Evolutionary conservation across 2,113 vertebrate genomes (phyloP).

Genomic region (Oreochromis tanganicae): DNA sequence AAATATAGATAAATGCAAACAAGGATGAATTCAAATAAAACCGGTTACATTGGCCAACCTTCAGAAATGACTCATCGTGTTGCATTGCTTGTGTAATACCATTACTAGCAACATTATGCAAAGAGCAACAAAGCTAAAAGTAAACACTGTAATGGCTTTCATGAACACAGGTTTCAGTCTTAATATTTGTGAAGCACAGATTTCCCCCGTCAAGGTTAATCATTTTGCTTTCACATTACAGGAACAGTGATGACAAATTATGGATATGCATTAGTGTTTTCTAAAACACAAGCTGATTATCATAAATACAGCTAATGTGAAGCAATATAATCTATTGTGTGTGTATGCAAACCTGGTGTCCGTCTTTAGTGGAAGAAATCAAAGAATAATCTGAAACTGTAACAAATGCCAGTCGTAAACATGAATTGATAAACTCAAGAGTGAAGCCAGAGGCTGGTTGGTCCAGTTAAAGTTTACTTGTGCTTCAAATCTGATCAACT

Average conservation of each 20-base stretch:
- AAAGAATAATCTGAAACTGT: neutral
- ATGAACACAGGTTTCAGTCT: neutral
- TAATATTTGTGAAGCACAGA: neutral
- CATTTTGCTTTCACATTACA: neutral
- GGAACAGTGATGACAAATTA: neutral
- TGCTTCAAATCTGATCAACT: neutral
- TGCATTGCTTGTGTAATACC: neutral
- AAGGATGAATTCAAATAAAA: neutral
- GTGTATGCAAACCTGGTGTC: neutral
- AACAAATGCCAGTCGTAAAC: neutral
- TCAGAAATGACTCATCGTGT: neutral
- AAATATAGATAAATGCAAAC: neutral
- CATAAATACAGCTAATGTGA: neutral
- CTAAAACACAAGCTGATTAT: conserved; percentile 1
- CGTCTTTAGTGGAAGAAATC: neutral
- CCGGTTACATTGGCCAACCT: neutral
- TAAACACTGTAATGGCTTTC: conserved; percentile 18
- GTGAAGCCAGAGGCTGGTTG: neutral
- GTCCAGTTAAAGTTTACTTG: neutral
- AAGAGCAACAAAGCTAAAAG: neutral
- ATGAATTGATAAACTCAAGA: neutral
- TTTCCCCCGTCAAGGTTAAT: conserved; percentile 8
- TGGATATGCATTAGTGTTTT: neutral
- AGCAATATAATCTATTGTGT: neutral
- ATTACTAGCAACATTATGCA: conserved; percentile 12